phyloP scores from a whole-genome alignment of 2,797 vertebrate genomes.

The Gymnopithys bicolor region DNA sequence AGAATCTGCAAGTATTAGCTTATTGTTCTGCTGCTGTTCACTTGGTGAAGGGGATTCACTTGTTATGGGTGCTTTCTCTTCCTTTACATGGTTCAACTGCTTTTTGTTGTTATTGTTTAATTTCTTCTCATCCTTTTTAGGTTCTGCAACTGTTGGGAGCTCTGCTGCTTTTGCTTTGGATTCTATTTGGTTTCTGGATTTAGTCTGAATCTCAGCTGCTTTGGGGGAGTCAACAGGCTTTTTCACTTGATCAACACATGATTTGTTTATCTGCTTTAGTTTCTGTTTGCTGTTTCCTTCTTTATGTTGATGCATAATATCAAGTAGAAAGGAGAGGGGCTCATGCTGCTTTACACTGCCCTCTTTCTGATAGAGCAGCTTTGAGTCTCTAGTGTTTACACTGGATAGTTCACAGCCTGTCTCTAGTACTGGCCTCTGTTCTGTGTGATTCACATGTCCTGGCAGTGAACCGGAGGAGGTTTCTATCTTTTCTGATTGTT shows the following conservation, averaged over 20 bases:
- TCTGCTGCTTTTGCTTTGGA: slow-evolving; percentile 74
- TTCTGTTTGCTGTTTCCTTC: slow-evolving; percentile 82
- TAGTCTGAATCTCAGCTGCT: slow-evolving; percentile 74
- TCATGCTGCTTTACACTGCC: slow-evolving; percentile 80
- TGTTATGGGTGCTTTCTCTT: slow-evolving; percentile 77
- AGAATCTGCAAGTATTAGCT: slow-evolving; percentile 83
- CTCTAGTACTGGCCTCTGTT: slow-evolving; percentile 68
- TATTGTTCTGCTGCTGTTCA: slow-evolving; percentile 83
- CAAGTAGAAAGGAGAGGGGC: slow-evolving; percentile 77
- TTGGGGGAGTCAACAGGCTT: slow-evolving; percentile 75
- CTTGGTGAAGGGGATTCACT: slow-evolving; percentile 74
- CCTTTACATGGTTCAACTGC: slow-evolving; percentile 83
- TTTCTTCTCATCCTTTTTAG: slow-evolving; percentile 85
- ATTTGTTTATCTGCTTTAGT: slow-evolving; percentile 76
- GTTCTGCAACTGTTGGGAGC: slow-evolving; percentile 64
- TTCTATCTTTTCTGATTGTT: slow-evolving; percentile 76
- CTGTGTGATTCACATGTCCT: slow-evolving; percentile 74
- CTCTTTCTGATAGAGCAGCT: slow-evolving; percentile 78
- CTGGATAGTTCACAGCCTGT: slow-evolving; percentile 26
- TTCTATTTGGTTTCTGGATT: slow-evolving; percentile 77
- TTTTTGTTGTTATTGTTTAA: slow-evolving; percentile 82
- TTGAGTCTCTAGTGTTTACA: slow-evolving; percentile 69
- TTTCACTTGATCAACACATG: slow-evolving; percentile 66
- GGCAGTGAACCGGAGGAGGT: slow-evolving; percentile 63
- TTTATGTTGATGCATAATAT: slow-evolving; percentile 79